Evolutionary conservation across 1,140 invertebrate genomes (phyloP).

Genomic region (Onthophagus taurus): DNA sequence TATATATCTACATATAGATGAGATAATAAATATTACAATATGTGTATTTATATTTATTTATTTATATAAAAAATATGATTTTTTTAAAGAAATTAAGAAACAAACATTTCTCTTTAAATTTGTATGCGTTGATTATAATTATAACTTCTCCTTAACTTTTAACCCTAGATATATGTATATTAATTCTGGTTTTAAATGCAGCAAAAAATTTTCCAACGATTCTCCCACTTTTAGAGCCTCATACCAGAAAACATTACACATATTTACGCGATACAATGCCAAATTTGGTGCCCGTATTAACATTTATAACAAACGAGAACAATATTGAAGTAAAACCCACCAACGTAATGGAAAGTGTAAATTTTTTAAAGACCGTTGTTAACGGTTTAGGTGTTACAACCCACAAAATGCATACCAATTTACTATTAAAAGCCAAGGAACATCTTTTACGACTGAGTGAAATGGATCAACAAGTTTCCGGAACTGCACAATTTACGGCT

Average conservation of each 20-base stretch:
- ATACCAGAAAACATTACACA: conserved; percentile 85
- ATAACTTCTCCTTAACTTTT: conserved; percentile 4
- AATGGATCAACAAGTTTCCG: conserved; percentile 72
- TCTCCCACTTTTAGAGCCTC: conserved; percentile 82
- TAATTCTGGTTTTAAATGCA: conserved; percentile 92
- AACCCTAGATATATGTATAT: conserved; percentile 68
- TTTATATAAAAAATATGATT: no score
- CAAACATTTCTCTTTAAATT: no score
- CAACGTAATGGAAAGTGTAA: conserved; percentile 36
- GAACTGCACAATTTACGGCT: conserved; percentile 77
- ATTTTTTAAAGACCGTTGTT: conserved; percentile 62
- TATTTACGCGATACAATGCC: conserved; percentile 93
- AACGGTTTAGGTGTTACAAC: conserved; percentile 58
- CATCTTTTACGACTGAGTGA: conserved; percentile 56
- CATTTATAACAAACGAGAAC: conserved; percentile 32
- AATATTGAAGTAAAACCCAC: conserved; percentile 22
- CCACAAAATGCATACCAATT: conserved; percentile 46
- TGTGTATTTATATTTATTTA: no score
- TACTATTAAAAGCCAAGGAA: conserved; percentile 61
- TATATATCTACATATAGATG: no score
- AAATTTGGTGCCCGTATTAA: conserved; percentile 76
- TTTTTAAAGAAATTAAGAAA: no score
- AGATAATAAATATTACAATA: no score
- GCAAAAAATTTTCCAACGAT: conserved; percentile 84
- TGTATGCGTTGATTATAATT: no score